phyloP scores from a whole-genome alignment of 2,888 invertebrate genomes.

The Hypomecis punctinalis region DNA sequence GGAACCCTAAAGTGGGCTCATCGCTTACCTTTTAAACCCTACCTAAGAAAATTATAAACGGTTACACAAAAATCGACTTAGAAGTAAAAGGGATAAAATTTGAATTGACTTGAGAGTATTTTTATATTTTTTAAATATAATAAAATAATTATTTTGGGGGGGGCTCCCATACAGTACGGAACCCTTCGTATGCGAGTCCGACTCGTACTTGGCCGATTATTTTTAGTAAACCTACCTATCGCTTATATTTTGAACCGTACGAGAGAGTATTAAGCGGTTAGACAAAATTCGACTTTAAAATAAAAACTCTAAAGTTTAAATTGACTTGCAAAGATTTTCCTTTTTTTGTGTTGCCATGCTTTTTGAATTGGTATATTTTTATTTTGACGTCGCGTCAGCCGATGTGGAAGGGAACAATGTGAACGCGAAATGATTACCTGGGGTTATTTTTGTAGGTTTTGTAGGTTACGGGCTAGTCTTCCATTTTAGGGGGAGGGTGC shows the following conservation, averaged over 20 bases:
- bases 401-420: constrained; percentile 40
- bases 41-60: background rate
- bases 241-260: constrained; percentile 52
- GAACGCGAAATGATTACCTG: constrained; percentile 24
- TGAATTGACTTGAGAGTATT: constrained; percentile 13
- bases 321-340: constrained; percentile 20
- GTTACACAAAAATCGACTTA: constrained; percentile 19
- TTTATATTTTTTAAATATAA: constrained; percentile 49
- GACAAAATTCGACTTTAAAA: background rate
- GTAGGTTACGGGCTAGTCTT: background rate
- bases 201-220: too few relatives aligned
- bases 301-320: background rate
- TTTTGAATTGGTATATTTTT: constrained; percentile 58
- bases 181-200: too few relatives aligned
- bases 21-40: constrained; percentile 53
- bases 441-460: constrained; percentile 4
- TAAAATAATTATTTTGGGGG: too few relatives aligned
- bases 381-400: constrained; percentile 47
- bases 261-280: too few relatives aligned
- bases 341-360: constrained; percentile 34
- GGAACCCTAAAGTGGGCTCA: constrained; percentile 39
- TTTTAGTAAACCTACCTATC: constrained; percentile 27
- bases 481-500: background rate
- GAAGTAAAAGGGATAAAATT: background rate
- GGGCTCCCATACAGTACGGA: too few relatives aligned